Evolutionary conservation across 2,797 vertebrate genomes (phyloP).

Genomic region (Sebastes iracundus): DNA sequence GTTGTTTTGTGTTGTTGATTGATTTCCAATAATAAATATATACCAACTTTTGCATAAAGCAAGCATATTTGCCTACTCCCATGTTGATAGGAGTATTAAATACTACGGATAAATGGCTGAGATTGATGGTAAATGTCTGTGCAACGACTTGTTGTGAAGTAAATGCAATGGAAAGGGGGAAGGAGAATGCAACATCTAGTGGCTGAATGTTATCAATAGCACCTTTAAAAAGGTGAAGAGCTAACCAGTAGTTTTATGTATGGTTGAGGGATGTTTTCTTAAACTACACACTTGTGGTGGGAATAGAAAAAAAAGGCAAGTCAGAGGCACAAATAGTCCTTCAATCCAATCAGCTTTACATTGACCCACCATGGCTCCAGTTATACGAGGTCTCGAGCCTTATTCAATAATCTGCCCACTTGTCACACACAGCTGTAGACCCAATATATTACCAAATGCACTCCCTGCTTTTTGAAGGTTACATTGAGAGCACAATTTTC

Average conservation of each 20-base stretch:
- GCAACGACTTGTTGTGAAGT: too few relatives aligned
- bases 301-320: neutral
- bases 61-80: too few relatives aligned
- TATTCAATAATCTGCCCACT: neutral
- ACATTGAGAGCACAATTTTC: constrained; percentile 11
- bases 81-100: too few relatives aligned
- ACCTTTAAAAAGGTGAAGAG: neutral
- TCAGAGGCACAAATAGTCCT: neutral
- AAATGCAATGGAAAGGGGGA: too few relatives aligned
- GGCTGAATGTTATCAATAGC: too few relatives aligned
- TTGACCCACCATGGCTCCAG: constrained; percentile 28
- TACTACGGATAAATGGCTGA: too few relatives aligned
- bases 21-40: too few relatives aligned
- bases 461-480: constrained; percentile 5
- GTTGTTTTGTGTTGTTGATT: too few relatives aligned
- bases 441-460: constrained; percentile 20
- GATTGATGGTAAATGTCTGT: too few relatives aligned
- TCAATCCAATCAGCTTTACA: constrained; percentile 39
- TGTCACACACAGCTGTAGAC: constrained; percentile 33
- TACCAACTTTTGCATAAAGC: too few relatives aligned
- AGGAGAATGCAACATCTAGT: too few relatives aligned
- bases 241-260: neutral
- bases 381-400: constrained; percentile 22
- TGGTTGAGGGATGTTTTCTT: neutral
- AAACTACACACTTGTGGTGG: neutral